Evolutionary conservation across 2,797 vertebrate species (phyloP), one percentile per base, ranked within the genome.

Genomic region (Oophaga sylvatica): DNA sequence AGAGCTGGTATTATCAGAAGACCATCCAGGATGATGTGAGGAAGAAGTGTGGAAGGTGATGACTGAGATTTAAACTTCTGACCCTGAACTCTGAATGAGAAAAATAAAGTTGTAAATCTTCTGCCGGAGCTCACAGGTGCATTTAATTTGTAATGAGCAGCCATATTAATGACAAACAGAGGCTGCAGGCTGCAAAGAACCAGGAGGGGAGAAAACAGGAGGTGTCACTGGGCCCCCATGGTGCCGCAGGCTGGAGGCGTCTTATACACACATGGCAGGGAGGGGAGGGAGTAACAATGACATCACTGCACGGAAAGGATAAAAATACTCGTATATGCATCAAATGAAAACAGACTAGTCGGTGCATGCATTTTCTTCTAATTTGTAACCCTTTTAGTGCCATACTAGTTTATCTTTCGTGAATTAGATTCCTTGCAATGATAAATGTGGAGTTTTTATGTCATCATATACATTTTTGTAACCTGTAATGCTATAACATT

Each of bases 61-160:
- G 67, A 16, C 53, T 67, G 87, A 59, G 29, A 79, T 79, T 68
- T 87, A 79, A 87, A 87, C 87, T 87, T 79, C 71, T 79, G 87
- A 87, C 87, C 87, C 71, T 76, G 68, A 87, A 68, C 26, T 75
- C 48, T 87, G 26, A 83, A 78, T 83, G 86, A 70, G 75, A 68
- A 87, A 83, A 83, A 87, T 81, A 57, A 77, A 41, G 86, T 41
- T 45, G 22, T 82, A 87, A 87, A 91, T 90, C 83, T 62, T 87
- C 29, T 76, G 57, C 45, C 76, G 20, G 48, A 41, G 59, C 62
- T 81, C 73, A 76, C 76, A 80, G 60, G 60, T 87, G 87, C 85
- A 81, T 79, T 87, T 87, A 67, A 84, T 87, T 87, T 87, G 31
- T 26, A 70, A 83, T n/a, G 41, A 81, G 62, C 57, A 85, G 77